Conservation (phyloP, 2,888 invertebrate species). For the Apoderus coryli region DNA sequence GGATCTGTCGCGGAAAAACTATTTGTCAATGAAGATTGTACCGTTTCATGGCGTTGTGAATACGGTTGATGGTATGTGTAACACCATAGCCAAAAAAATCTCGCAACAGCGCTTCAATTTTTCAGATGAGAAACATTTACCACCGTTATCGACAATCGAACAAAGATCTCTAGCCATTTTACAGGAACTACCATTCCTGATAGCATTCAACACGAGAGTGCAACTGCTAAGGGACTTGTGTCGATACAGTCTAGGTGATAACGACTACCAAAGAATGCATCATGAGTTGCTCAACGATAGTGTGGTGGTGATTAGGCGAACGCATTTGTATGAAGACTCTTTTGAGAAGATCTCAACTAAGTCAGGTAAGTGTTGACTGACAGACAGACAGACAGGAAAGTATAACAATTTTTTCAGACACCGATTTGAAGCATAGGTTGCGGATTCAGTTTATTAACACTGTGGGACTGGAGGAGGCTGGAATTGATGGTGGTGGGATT, state of each 20-base stretch:
- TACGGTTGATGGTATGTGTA: conserved; percentile 23
- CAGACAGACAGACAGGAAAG: background rate
- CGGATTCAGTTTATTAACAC: conserved; percentile 82
- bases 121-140: conserved; percentile 54
- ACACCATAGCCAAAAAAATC: too few species aligned
- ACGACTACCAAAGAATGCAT: conserved; percentile 26
- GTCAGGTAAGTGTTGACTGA: conserved; percentile 48
- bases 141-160: conserved; percentile 77
- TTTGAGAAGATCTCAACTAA: conserved; percentile 84
- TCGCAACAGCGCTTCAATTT: too few species aligned
- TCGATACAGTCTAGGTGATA: conserved; percentile 28
- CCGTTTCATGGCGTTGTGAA: conserved; percentile 27
- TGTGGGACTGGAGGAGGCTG: conserved; percentile 86
- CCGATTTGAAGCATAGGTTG: conserved; percentile 71
- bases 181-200: conserved; percentile 86
- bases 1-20: conserved; percentile 29
- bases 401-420: conserved; percentile 43
- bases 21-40: conserved; percentile 27
- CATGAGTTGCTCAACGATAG: conserved; percentile 29
- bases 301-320: conserved; percentile 60
- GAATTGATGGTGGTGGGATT: conserved; percentile 94
- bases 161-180: conserved; percentile 76
- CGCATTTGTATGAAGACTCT: conserved; percentile 96
- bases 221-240: conserved; percentile 65
- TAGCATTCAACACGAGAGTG: conserved; percentile 82